These are phyloP conservation scores for Deilephila elpenor DNA, from an alignment of 2,888 invertebrate genomes.

Conservation along the genomic window DNA sequence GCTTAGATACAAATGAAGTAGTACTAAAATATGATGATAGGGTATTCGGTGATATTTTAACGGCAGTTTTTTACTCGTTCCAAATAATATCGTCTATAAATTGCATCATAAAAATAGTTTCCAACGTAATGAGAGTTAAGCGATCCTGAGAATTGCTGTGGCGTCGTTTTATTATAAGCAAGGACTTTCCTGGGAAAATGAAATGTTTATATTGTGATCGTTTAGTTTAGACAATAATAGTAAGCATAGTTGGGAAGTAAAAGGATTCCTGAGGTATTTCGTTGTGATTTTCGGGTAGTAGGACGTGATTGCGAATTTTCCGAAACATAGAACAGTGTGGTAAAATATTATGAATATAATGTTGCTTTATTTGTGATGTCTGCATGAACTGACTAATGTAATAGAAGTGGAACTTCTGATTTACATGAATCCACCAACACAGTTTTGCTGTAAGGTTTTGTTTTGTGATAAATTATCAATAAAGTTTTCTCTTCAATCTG, in stretches of 20 bases:
- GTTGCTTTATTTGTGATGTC: too few species aligned
- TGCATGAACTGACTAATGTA: too few species aligned
- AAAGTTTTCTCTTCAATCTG: too few species aligned
- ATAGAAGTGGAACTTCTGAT: too few species aligned
- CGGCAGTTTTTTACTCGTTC: constrained; percentile 50
- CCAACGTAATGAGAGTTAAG: constrained; percentile 56
- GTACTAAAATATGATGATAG: constrained; percentile 34
- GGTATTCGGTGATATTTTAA: constrained; percentile 46
- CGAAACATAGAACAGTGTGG: too few species aligned
- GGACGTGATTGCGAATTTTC: too few species aligned
- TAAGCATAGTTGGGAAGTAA: background rate
- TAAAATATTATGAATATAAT: too few species aligned
- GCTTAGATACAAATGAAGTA: background rate
- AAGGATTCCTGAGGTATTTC: background rate
- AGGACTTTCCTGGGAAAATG: background rate
- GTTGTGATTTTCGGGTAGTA: background rate
- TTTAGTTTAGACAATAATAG: background rate
- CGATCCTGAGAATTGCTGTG: constrained; percentile 36
- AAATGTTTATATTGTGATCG: background rate
- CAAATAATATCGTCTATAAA: constrained; percentile 63
- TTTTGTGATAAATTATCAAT: too few species aligned
- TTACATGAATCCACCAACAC: too few species aligned
- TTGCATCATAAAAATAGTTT: constrained; percentile 70
- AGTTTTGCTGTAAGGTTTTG: too few species aligned
- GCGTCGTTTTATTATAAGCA: constrained; percentile 31